Percentiles rank a stretch among this genome's conserved stretches.
Evolutionary conservation across 2,113 vertebrate species (phyloP).

Genomic region (Pachypanchax playfairii): DNA sequence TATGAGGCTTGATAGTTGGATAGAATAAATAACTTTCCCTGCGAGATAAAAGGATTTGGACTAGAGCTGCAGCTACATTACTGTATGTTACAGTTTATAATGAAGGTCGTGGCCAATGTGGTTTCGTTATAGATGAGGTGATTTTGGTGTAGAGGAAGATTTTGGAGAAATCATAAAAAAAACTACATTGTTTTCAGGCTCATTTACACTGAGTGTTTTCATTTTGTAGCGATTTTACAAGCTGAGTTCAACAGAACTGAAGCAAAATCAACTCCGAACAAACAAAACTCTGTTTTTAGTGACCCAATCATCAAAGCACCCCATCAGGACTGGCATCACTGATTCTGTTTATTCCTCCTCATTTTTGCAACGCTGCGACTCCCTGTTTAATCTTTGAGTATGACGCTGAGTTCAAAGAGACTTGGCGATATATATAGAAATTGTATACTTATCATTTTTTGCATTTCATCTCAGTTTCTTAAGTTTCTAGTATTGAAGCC

Average conservation of each 20-base stretch:
- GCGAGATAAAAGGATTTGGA: slow-evolving; percentile 19
- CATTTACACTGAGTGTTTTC: slow-evolving; percentile 3
- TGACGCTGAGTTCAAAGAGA: slow-evolving; percentile 44
- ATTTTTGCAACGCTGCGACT: slow-evolving; percentile 11
- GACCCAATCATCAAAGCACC: slow-evolving; percentile 13
- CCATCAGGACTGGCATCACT: slow-evolving; percentile 30
- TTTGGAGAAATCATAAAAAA: slow-evolving; percentile 26
- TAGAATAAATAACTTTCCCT: slow-evolving; percentile 32
- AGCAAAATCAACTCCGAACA: slow-evolving; percentile 7
- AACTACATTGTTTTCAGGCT: slow-evolving; percentile 25
- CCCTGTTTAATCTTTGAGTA: slow-evolving; percentile 35
- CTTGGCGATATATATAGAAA: slow-evolving; percentile 27
- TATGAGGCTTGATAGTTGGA: slow-evolving; percentile 39
- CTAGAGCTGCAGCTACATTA: slow-evolving; percentile 15
- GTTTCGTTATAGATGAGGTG: slow-evolving; percentile 41
- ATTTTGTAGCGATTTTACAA: slow-evolving; percentile 1
- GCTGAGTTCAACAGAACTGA: neutral
- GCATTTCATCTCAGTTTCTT: slow-evolving; percentile 12
- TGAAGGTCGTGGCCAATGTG: slow-evolving; percentile 39
- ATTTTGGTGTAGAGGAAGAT: slow-evolving; percentile 37
- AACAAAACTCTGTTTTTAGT: slow-evolving; percentile 6
- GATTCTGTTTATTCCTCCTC: slow-evolving; percentile 19
- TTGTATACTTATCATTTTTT: slow-evolving; percentile 1
- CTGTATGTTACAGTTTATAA: slow-evolving; percentile 34
- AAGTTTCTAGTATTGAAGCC: slow-evolving; percentile 9